phyloP scores from a whole-genome alignment of 2,797 vertebrate species.

The Schizothorax lantsangensis region DNA sequence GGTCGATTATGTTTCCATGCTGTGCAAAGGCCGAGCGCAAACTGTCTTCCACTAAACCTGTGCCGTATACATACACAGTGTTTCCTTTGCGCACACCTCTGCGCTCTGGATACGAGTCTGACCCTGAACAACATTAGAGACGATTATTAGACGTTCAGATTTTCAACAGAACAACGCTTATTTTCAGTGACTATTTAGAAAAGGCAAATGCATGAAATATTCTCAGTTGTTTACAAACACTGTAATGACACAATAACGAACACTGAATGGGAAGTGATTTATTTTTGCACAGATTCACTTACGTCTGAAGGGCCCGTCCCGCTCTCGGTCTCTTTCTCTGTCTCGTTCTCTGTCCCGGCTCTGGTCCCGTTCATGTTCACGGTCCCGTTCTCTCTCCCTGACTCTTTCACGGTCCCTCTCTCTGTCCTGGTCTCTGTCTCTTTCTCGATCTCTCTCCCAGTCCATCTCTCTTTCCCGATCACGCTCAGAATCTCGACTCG shows the following conservation, averaged over 20 bases:
- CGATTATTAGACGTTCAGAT: neutral
- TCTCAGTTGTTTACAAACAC: neutral
- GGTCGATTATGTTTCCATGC: slow-evolving; percentile 91
- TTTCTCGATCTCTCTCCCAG: slow-evolving; percentile 58
- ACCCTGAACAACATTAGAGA: slow-evolving; percentile 72
- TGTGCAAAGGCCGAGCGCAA: slow-evolving; percentile 85
- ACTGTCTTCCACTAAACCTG: slow-evolving; percentile 85
- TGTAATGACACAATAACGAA: neutral
- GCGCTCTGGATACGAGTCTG: slow-evolving; percentile 89
- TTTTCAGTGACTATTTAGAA: no score
- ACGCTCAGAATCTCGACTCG: slow-evolving; percentile 40
- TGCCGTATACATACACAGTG: slow-evolving; percentile 89
- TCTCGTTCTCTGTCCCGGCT: slow-evolving; percentile 66
- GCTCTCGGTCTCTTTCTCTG: slow-evolving; percentile 57
- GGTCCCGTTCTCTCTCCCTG: slow-evolving; percentile 67
- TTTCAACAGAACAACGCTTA: neutral
- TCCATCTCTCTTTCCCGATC: slow-evolving; percentile 68
- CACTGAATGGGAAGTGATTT: neutral
- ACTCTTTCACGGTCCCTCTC: slow-evolving; percentile 63
- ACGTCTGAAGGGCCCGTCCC: slow-evolving; percentile 81
- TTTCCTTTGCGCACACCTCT: slow-evolving; percentile 89
- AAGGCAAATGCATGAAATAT: neutral
- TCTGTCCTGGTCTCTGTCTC: slow-evolving; percentile 73
- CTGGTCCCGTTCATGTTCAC: slow-evolving; percentile 53
- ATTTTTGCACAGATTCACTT: slow-evolving; percentile 57